Percentiles rank a stretch among this genome's conserved stretches.
These are phyloP conservation scores for Zeus faber DNA, from an alignment of 2,113 vertebrate genomes.

Conservation along the genomic window DNA sequence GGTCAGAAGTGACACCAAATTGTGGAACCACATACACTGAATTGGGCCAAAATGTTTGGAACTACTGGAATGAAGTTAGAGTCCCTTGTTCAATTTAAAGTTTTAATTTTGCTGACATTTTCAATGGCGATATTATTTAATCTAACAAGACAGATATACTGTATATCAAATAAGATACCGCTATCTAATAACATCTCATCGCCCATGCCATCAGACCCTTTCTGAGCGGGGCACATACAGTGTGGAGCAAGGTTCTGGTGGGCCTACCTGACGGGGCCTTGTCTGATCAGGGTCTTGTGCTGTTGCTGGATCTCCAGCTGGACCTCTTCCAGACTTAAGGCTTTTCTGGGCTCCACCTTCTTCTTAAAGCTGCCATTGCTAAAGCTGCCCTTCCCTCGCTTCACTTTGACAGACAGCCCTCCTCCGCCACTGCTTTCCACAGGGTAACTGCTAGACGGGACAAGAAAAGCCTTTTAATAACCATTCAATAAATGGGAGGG, in stretches of 20 bases:
- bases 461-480: too few species aligned
- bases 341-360: constrained; percentile 63
- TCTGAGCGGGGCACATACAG: not conserved
- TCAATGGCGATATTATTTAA: too few species aligned
- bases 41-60: too few species aligned
- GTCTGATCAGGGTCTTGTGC: constrained; percentile 46
- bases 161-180: too few species aligned
- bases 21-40: too few species aligned
- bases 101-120: too few species aligned
- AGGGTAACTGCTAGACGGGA: constrained; percentile 59
- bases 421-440: constrained; percentile 64
- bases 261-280: constrained; percentile 49
- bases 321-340: constrained; percentile 78
- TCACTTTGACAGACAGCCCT: constrained; percentile 58
- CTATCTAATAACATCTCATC: too few species aligned
- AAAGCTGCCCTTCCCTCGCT: constrained; percentile 57
- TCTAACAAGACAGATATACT: too few species aligned
- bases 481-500: too few species aligned
- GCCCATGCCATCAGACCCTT: not conserved
- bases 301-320: constrained; percentile 56
- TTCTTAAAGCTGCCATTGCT: constrained; percentile 54
- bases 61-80: too few species aligned
- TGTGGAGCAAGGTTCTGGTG: not conserved
- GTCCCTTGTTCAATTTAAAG: too few species aligned
- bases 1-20: too few species aligned